Conservation (phyloP, 2,888 invertebrate species). For the Abrostola tripartita region DNA sequence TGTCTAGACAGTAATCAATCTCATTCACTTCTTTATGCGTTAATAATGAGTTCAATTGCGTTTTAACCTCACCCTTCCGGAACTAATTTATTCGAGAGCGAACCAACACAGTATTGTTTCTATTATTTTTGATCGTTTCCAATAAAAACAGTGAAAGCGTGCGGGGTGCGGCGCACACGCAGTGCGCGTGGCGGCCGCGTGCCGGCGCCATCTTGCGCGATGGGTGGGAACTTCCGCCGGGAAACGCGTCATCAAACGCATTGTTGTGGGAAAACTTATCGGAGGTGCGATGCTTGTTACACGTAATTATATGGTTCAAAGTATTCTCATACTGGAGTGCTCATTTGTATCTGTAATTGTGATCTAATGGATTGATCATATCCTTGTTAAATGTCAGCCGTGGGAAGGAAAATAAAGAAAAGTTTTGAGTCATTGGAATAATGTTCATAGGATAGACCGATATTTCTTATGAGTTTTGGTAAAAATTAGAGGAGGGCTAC, state of each 20-base stretch:
- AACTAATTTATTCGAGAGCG: slow-evolving; percentile 84
- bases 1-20: slow-evolving; percentile 23
- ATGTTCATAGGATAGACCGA: too few relatives aligned
- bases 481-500: too few relatives aligned
- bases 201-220: slow-evolving; percentile 79
- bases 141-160: slow-evolving; percentile 82
- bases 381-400: background rate
- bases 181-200: slow-evolving; percentile 71
- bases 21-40: slow-evolving; percentile 60
- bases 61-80: slow-evolving; percentile 81
- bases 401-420: slow-evolving; percentile 19
- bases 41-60: slow-evolving; percentile 86
- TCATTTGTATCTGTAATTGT: slow-evolving; percentile 27
- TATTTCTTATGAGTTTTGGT: too few relatives aligned
- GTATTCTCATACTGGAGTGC: slow-evolving; percentile 43
- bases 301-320: slow-evolving; percentile 48
- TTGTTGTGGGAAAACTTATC: slow-evolving; percentile 78
- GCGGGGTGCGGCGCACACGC: slow-evolving; percentile 72
- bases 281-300: slow-evolving; percentile 64
- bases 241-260: slow-evolving; percentile 67
- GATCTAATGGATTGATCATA: slow-evolving; percentile 16
- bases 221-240: slow-evolving; percentile 85
- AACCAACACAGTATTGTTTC: slow-evolving; percentile 80
- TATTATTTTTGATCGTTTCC: slow-evolving; percentile 83
- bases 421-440: too few relatives aligned